phyloP scores from a whole-genome alignment of 2,888 invertebrate genomes.

The Sycophila texana region DNA sequence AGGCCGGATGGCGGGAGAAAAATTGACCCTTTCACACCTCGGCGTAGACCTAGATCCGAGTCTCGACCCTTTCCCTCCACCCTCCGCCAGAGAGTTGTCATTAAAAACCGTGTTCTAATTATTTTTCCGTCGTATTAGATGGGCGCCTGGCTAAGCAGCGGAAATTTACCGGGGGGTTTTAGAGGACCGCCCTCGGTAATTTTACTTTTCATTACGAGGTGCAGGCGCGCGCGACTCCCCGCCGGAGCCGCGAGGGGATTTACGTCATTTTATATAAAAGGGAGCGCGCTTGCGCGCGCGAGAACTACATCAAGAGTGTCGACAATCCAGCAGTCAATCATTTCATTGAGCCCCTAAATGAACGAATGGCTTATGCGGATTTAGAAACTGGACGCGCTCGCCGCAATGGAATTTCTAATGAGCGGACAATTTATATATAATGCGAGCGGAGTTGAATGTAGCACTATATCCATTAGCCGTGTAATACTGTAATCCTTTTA shows the following conservation, averaged over 20 bases:
- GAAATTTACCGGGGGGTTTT: background rate
- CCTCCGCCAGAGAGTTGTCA: slow-evolving; percentile 10
- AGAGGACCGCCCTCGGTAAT: background rate
- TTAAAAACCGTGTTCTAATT: slow-evolving; percentile 43
- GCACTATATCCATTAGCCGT: too few relatives aligned
- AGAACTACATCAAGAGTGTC: background rate
- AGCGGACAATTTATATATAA: background rate
- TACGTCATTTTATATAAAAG: background rate
- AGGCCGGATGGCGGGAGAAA: background rate
- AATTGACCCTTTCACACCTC: background rate
- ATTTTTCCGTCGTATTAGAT: slow-evolving; percentile 20
- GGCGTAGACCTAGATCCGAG: slow-evolving; percentile 9
- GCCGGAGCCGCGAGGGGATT: background rate
- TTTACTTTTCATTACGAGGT: background rate
- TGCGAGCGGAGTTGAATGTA: too few relatives aligned
- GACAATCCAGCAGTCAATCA: slow-evolving; percentile 15
- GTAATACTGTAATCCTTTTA: background rate
- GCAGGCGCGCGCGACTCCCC: background rate
- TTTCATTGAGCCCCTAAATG: slow-evolving; percentile 33
- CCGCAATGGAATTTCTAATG: slow-evolving; percentile 34
- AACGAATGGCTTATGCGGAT: slow-evolving; percentile 37
- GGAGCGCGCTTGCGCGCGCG: background rate
- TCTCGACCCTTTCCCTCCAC: background rate
- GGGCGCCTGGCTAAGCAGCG: slow-evolving; percentile 10
- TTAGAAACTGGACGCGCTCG: background rate